Evolutionary conservation across 2,888 invertebrate species (phyloP).

Genomic region (Ischnura elegans): DNA sequence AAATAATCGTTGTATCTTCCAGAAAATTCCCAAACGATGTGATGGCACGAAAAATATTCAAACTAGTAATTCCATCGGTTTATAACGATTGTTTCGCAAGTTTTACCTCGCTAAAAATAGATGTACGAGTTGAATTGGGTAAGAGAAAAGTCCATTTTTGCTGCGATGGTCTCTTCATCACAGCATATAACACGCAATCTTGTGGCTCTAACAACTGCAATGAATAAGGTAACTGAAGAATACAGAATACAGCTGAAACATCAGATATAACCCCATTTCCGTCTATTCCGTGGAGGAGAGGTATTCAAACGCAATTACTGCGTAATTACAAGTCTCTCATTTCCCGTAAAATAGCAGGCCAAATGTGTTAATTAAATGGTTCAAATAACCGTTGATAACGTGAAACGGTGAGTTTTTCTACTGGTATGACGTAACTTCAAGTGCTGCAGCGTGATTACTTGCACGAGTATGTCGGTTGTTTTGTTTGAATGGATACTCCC

Average conservation of each 20-base stretch:
- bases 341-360: neutral
- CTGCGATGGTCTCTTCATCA: neutral
- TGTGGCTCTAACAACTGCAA: neutral
- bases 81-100: too few relatives aligned
- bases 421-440: neutral
- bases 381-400: neutral
- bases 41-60: too few relatives aligned
- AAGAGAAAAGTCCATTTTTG: too few relatives aligned
- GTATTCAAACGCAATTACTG: neutral
- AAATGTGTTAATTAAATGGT: neutral
- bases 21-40: too few relatives aligned
- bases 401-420: neutral
- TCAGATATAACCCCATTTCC: neutral
- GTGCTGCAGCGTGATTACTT: neutral
- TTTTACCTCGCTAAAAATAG: too few relatives aligned
- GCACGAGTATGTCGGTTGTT: neutral
- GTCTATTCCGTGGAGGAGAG: neutral
- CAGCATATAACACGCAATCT: neutral
- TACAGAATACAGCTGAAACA: neutral
- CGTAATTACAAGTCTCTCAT: neutral
- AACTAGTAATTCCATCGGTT: too few relatives aligned
- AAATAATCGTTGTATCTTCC: too few relatives aligned
- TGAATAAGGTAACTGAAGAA: neutral
- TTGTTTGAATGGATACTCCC: neutral
- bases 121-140: too few relatives aligned